A percentile compares a stretch with the other conserved stretches of the same genome.
These are phyloP conservation scores for Rhogogaster chlorosoma DNA, from an alignment of 2,888 invertebrate species.

Conservation along the genomic window DNA sequence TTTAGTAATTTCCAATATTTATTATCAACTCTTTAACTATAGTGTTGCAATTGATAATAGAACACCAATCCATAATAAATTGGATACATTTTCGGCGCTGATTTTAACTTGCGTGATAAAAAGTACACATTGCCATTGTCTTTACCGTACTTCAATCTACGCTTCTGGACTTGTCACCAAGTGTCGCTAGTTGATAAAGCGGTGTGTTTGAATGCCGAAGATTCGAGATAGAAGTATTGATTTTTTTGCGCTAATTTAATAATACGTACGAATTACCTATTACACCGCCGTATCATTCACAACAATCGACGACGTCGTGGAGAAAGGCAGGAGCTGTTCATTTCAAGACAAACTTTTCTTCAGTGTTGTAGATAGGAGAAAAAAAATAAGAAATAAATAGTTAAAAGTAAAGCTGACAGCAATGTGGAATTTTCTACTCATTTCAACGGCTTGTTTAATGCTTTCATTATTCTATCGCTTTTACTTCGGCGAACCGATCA, in stretches of 20 bases:
- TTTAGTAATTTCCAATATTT: neutral
- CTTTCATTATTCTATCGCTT: slow-evolving; percentile 69
- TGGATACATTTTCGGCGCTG: neutral
- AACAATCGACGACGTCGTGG: neutral
- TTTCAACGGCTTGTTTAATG: slow-evolving; percentile 65
- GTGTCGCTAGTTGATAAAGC: slow-evolving; percentile 11
- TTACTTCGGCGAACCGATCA: slow-evolving; percentile 65
- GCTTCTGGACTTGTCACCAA: neutral
- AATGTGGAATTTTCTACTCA: slow-evolving; percentile 71
- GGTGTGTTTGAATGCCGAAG: slow-evolving; percentile 21
- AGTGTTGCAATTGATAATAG: neutral
- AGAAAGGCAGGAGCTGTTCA: neutral
- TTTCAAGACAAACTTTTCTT: neutral
- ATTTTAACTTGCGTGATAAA: neutral
- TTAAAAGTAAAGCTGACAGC: neutral
- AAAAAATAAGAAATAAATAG: neutral
- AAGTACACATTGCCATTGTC: neutral
- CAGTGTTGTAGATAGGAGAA: neutral
- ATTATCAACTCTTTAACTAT: neutral
- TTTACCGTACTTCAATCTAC: neutral
- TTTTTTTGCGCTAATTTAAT: slow-evolving; percentile 35
- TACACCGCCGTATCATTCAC: slow-evolving; percentile 5
- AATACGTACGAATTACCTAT: neutral
- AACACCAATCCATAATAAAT: neutral
- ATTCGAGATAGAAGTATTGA: slow-evolving; percentile 36